Conservation (phyloP, 2,888 invertebrate genomes). For the Caenorhabditis macrosperma region DNA sequence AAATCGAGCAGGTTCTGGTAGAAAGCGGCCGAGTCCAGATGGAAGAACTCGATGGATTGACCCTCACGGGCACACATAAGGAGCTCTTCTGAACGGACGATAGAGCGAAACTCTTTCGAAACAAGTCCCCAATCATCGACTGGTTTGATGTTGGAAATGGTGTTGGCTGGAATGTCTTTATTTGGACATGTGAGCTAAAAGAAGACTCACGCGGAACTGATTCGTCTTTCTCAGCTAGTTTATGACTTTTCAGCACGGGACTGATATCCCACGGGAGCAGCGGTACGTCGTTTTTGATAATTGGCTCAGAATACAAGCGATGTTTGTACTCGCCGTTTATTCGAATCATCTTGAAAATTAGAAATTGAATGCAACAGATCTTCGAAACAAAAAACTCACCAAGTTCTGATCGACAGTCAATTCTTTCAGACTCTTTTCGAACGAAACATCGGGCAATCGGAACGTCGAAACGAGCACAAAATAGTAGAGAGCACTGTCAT, state of each 20-base stretch:
- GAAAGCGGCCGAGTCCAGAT: conserved; percentile 7
- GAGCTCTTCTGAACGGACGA: conserved; percentile 40
- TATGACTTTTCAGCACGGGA: conserved; percentile 5
- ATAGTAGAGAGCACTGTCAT: conserved; percentile 45
- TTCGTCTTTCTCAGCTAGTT: conserved; percentile 9
- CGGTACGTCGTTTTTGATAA: conserved; percentile 28
- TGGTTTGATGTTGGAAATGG: neutral
- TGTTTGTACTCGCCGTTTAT: conserved; percentile 21
- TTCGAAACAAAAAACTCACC: conserved; percentile 4
- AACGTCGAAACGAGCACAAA: conserved; percentile 47
- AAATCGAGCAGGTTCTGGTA: conserved; percentile 38
- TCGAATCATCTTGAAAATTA: conserved; percentile 32
- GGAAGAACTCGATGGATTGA: conserved; percentile 40
- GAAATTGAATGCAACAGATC: too few relatives aligned
- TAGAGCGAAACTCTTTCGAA: conserved; percentile 34
- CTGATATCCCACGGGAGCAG: conserved; percentile 50
- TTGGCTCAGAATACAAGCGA: conserved; percentile 37
- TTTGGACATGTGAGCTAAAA: neutral
- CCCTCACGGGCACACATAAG: conserved; percentile 31
- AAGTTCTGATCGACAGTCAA: conserved; percentile 27
- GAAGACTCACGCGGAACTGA: conserved; percentile 12
- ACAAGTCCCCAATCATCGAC: conserved; percentile 51
- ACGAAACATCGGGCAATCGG: conserved; percentile 14
- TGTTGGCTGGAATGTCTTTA: conserved; percentile 13
- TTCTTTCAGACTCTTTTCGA: conserved; percentile 42